Evolutionary conservation across 2,888 invertebrate species (phyloP).

Genomic region (Conops quadrifasciatus): DNA sequence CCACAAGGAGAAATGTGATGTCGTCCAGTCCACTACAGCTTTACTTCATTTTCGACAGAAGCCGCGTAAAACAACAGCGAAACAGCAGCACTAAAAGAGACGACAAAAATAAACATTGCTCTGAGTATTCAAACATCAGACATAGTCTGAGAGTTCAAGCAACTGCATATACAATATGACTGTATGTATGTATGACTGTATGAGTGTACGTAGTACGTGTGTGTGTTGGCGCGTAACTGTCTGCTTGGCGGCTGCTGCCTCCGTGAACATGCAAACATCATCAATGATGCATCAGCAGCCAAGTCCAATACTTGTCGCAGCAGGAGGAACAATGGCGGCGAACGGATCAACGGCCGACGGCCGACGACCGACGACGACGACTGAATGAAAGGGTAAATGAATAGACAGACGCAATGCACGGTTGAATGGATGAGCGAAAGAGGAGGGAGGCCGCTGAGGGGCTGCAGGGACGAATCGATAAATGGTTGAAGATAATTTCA

Average conservation of each 20-base stretch:
- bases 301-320: constrained; percentile 10
- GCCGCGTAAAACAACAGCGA: constrained; percentile 34
- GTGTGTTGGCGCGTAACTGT: constrained; percentile 25
- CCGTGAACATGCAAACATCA: constrained; percentile 43
- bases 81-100: constrained; percentile 31
- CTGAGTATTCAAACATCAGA: not conserved
- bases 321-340: no score
- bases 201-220: constrained; percentile 26
- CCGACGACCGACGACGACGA: no score
- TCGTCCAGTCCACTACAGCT: constrained; percentile 35
- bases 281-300: constrained; percentile 52
- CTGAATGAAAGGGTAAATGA: no score
- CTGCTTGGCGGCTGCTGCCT: no score
- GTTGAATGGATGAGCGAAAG: constrained; percentile 14
- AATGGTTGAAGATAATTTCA: constrained; percentile 29
- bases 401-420: constrained; percentile 5
- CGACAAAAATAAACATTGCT: constrained; percentile 11
- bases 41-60: constrained; percentile 53
- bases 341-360: not conserved
- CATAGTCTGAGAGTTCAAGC: constrained; percentile 6
- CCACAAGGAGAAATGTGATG: not conserved
- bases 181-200: constrained; percentile 30
- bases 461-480: constrained; percentile 26
- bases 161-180: not conserved
- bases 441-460: constrained; percentile 45